Percentiles rank a stretch among this genome's conserved stretches.
phyloP scores from a whole-genome alignment of 2,888 invertebrate species.

The Tenthredo amoena region DNA sequence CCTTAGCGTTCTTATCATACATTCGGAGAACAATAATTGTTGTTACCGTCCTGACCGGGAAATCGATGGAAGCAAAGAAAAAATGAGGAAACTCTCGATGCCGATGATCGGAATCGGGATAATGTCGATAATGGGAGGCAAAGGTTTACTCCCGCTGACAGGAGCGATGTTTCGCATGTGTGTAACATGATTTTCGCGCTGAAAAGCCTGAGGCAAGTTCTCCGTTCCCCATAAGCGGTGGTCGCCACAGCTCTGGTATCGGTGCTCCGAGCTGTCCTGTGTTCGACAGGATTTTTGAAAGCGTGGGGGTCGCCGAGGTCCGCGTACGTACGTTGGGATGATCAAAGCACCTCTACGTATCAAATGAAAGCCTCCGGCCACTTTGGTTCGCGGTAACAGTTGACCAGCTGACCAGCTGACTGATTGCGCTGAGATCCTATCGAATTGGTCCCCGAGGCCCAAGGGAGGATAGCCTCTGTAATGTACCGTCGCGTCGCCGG shows the following conservation, averaged over 20 bases:
- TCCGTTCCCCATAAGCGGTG: conserved; percentile 60
- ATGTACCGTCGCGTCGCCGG: background rate
- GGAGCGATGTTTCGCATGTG: conserved; percentile 64
- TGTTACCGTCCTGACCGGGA: background rate
- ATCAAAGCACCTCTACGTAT: conserved; percentile 70
- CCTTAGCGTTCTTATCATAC: background rate
- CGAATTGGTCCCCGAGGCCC: conserved; percentile 17
- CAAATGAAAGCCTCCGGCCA: conserved; percentile 62
- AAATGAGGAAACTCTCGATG: background rate
- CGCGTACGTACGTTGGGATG: conserved; percentile 57
- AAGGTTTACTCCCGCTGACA: conserved; percentile 65
- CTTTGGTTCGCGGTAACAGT: conserved; percentile 57
- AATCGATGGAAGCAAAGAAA: background rate
- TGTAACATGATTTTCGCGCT: conserved; percentile 61
- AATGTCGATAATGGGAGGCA: conserved; percentile 58
- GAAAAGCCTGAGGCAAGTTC: conserved; percentile 65
- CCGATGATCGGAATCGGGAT: background rate
- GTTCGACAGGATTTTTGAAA: background rate
- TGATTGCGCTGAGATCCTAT: conserved; percentile 4
- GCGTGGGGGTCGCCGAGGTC: background rate
- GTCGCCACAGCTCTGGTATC: conserved; percentile 55
- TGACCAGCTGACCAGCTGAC: conserved; percentile 64
- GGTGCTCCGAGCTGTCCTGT: background rate
- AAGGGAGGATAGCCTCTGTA: background rate
- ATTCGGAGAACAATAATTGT: background rate